Evolutionary conservation across 2,797 vertebrate species (phyloP), one percentile per base, ranked within the genome.

Genomic region (Silurus lanzhouensis): DNA sequence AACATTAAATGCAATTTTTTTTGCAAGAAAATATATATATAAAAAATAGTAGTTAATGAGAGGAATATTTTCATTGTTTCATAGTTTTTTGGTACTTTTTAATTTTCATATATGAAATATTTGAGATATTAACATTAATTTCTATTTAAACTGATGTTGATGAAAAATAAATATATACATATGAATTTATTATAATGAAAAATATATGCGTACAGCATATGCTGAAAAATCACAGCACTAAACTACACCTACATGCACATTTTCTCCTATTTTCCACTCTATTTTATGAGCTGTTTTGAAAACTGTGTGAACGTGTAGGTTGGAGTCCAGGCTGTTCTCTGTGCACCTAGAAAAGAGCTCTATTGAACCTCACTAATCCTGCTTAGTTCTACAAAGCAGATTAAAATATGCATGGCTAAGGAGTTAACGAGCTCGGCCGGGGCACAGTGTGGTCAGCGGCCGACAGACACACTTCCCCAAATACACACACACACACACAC

Each of bases 321-420:
- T 75, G 31, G 52, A 66, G n/a, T 20, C 20, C 12, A 55, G 55
- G 81, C 27, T 60, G 80, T 80, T 57, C 82, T 61, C 82, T 66
- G 60, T 57, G 74, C n/a, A 79, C 25, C 66, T 72, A 83, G 63
- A 86, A 67, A 83, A 68, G 83, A 85, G 87, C 84, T 84, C 82
- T 80, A 79, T 74, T 83, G 82, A 61, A 83, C 83, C 72, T 57
- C 31, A 82, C 78, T 90, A 90, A 92, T 90, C 84, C 82, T 83
- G 82, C 67, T 91, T 85, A 86, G 55, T 70, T 85, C 79, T 87
- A 88, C 76, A 86, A 89, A 91, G 70, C 48, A 87, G 86, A 92
- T 90, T 90, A 89, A 67, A 89, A 67, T 72, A 84, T 76, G 64
- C 83, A 84, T 81, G 76, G 86, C 57, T 88, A 78, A 89, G 75